Evolutionary conservation across 2,113 vertebrate species (phyloP).

Genomic region (Chunga burmeisteri): DNA sequence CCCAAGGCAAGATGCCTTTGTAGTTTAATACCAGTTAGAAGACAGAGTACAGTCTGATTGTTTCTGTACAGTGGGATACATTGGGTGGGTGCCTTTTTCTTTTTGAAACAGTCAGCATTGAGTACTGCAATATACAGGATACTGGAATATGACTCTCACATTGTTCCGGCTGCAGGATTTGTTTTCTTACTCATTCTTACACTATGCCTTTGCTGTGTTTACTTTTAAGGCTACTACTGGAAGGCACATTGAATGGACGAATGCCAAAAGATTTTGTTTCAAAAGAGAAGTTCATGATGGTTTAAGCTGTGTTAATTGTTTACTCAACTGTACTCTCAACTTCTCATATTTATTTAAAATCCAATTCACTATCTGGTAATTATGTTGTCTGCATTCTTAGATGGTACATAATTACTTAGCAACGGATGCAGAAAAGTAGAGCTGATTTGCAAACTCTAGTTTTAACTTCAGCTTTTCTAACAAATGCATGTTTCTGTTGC

Average conservation of each 20-base stretch:
- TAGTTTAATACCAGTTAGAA: not conserved
- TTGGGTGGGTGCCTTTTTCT: not conserved
- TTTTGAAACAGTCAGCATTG: not conserved
- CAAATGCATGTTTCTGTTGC: not conserved
- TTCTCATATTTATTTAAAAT: not conserved
- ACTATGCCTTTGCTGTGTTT: not conserved
- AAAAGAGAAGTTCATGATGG: not conserved
- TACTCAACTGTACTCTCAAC: not conserved
- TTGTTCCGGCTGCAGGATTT: not conserved
- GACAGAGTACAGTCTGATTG: not conserved
- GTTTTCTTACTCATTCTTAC: not conserved
- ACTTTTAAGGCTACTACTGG: not conserved
- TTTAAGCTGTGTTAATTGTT: constrained; percentile 11
- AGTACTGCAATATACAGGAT: not conserved
- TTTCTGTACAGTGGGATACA: not conserved
- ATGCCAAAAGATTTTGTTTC: not conserved
- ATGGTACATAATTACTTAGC: not conserved
- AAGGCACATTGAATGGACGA: not conserved
- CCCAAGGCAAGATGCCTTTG: not conserved
- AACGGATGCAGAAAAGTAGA: not conserved
- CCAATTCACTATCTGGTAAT: not conserved
- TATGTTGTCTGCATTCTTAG: not conserved
- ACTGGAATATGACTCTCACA: rapidly evolving
- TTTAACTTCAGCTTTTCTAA: not conserved
- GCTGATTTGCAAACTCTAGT: not conserved